These are phyloP conservation scores for Harpalus rubripes DNA, from an alignment of 2,888 invertebrate genomes.

Conservation along the genomic window DNA sequence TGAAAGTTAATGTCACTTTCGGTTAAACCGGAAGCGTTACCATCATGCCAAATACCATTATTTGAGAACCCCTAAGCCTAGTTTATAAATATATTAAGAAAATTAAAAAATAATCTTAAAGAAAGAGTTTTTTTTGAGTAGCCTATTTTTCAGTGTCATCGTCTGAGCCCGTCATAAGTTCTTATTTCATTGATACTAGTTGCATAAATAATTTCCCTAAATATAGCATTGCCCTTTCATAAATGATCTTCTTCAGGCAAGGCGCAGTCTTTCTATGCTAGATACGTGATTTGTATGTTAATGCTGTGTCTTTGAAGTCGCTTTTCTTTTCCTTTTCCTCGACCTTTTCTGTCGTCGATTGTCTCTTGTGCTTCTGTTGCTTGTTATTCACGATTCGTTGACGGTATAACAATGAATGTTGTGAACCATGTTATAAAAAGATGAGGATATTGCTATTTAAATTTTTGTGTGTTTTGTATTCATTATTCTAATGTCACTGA, in stretches of 20 bases:
- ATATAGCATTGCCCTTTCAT: no score
- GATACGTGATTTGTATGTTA: constrained; percentile 22
- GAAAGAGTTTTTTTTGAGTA: no score
- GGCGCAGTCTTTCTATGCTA: neutral
- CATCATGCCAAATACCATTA: no score
- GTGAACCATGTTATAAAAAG: neutral
- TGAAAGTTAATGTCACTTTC: no score
- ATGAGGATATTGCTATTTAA: constrained; percentile 2
- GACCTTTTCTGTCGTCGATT: neutral
- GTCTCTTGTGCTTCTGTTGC: neutral
- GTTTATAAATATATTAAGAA: no score
- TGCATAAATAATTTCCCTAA: no score
- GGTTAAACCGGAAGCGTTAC: no score
- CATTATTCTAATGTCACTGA: neutral
- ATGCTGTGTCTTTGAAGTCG: neutral
- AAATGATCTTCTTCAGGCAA: neutral
- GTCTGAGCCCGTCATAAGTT: no score
- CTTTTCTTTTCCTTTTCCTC: neutral
- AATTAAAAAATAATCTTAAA: no score
- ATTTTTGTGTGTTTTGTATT: neutral
- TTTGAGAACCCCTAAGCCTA: no score
- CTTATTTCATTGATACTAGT: no score
- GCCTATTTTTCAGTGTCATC: no score
- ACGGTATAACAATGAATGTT: constrained; percentile 9
- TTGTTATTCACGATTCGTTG: constrained; percentile 29